Evolutionary conservation across 2,113 vertebrate genomes (phyloP).

Genomic region (Scatophagus argus): DNA sequence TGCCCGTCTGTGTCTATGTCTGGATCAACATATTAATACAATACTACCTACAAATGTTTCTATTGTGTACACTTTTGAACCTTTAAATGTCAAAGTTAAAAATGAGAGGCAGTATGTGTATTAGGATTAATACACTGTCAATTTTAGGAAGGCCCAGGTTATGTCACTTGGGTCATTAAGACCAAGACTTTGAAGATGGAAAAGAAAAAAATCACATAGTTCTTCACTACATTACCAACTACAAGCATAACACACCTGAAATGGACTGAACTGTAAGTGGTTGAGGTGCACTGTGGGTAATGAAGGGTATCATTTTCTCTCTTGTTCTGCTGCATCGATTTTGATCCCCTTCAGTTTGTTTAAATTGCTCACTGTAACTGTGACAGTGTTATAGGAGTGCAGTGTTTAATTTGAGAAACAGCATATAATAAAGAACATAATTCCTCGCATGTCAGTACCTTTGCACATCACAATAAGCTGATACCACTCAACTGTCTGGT

Average conservation of each 20-base stretch:
- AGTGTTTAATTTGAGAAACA: conserved; percentile 1
- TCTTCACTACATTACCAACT: too few relatives aligned
- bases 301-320: too few relatives aligned
- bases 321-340: not conserved
- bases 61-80: not conserved
- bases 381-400: not conserved
- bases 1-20: not conserved
- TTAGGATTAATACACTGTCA: too few relatives aligned
- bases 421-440: not conserved
- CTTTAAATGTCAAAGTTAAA: not conserved
- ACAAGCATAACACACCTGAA: not conserved
- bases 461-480: conserved; percentile 1
- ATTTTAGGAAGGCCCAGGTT: not conserved
- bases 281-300: not conserved
- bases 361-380: too few relatives aligned
- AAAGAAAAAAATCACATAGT: too few relatives aligned
- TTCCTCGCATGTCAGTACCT: not conserved
- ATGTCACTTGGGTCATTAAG: too few relatives aligned
- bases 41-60: too few relatives aligned
- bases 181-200: too few relatives aligned
- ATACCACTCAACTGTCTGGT: not conserved
- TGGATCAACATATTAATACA: not conserved
- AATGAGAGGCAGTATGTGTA: not conserved
- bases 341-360: not conserved
- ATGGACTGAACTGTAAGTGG: not conserved